Evolutionary conservation across 2,888 invertebrate species (phyloP).

Genomic region (Heliconius ismenius): DNA sequence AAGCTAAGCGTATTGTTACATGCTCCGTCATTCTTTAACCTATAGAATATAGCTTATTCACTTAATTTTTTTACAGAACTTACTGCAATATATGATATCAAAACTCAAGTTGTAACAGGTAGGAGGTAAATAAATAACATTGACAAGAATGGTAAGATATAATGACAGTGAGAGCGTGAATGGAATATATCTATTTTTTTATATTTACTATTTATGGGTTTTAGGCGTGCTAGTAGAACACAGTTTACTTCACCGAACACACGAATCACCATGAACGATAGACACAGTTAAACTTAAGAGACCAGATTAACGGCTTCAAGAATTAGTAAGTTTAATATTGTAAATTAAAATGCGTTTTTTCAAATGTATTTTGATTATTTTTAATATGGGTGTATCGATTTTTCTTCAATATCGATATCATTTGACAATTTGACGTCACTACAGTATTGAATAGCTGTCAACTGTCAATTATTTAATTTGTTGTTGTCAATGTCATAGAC

Average conservation of each 20-base stretch:
- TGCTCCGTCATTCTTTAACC: constrained; percentile 71
- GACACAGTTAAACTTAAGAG: too few relatives aligned
- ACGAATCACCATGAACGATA: too few relatives aligned
- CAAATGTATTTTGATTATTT: neutral
- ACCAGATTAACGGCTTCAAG: too few relatives aligned
- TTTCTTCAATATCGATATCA: too few relatives aligned
- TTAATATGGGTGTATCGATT: too few relatives aligned
- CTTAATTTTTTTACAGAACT: neutral
- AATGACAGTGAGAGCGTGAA: neutral
- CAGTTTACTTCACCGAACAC: neutral
- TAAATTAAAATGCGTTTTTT: too few relatives aligned
- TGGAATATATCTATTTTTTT: neutral
- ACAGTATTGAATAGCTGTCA: neutral
- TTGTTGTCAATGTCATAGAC: neutral
- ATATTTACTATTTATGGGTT: neutral
- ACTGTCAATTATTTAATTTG: neutral
- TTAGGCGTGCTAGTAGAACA: neutral
- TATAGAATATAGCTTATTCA: neutral
- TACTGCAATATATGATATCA: neutral
- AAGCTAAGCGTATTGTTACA: constrained; percentile 84
- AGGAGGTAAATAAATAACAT: constrained; percentile 12
- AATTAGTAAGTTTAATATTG: too few relatives aligned
- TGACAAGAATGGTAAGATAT: neutral
- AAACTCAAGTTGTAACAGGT: neutral
- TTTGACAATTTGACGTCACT: too few relatives aligned